Conservation (phyloP, 2,113 vertebrate species). For the Arenaria interpres region DNA sequence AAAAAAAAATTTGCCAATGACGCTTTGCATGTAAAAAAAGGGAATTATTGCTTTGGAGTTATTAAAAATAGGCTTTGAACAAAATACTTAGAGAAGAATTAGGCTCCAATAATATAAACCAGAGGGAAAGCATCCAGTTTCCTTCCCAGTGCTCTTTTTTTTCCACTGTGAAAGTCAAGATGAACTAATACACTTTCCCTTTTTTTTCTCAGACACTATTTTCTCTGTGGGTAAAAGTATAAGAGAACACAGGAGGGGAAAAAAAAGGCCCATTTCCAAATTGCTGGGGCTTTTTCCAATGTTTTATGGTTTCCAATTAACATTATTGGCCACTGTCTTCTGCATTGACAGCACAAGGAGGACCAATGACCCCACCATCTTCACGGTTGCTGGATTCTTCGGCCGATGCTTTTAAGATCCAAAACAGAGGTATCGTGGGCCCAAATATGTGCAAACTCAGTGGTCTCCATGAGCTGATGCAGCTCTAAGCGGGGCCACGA, state of each 20-base stretch:
- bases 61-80: constrained; percentile 15
- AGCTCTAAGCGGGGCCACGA: not conserved
- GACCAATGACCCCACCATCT: not conserved
- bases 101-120: not conserved
- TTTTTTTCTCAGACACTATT: not conserved
- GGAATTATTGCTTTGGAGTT: not conserved
- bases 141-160: not conserved
- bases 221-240: not conserved
- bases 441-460: not conserved
- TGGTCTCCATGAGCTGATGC: not conserved
- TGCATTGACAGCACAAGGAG: not conserved
- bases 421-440: not conserved
- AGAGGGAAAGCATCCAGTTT: not conserved
- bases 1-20: not conserved
- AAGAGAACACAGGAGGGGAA: not conserved
- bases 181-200: not conserved
- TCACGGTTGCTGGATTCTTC: not conserved
- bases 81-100: not conserved
- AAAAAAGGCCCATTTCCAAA: not conserved
- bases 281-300: not conserved
- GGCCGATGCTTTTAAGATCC: not conserved
- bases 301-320: not conserved
- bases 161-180: not conserved
- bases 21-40: not conserved
- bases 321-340: not conserved